Percentiles rank a stretch among this genome's conserved stretches.
Evolutionary conservation across 2,888 invertebrate species (phyloP).

Genomic region (Corythucha ciliata): DNA sequence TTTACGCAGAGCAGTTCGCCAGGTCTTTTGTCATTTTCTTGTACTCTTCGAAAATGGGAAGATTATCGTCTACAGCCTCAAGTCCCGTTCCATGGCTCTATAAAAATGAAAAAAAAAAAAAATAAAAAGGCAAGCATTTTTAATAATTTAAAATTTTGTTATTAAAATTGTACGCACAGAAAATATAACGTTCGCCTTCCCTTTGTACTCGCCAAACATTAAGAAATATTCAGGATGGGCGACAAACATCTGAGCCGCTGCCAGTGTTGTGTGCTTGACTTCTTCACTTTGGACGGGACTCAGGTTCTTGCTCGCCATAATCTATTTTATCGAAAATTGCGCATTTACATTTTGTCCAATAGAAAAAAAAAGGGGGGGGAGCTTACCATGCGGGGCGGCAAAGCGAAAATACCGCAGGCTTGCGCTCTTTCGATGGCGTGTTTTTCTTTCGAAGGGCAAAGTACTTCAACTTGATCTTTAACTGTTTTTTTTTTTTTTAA

Average conservation of each 20-base stretch:
- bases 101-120: constrained; percentile 28
- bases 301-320: constrained; percentile 42
- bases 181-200: constrained; percentile 46
- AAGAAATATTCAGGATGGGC: constrained; percentile 52
- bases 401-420: constrained; percentile 53
- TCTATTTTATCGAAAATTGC: constrained; percentile 35
- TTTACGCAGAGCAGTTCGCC: constrained; percentile 32
- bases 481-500: background rate
- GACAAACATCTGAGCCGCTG: constrained; percentile 49
- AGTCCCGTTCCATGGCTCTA: constrained; percentile 45
- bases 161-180: constrained; percentile 42
- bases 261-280: constrained; percentile 53
- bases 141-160: background rate
- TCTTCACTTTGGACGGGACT: constrained; percentile 47
- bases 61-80: constrained; percentile 25
- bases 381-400: constrained; percentile 50
- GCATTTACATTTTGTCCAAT: background rate
- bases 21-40: constrained; percentile 28
- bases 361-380: background rate
- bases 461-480: constrained; percentile 42
- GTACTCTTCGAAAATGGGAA: constrained; percentile 27
- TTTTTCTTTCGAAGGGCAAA: constrained; percentile 55
- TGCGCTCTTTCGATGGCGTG: constrained; percentile 47
- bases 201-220: constrained; percentile 54
- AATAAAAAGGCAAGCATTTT: background rate